These are phyloP conservation scores for Agelaius phoeniceus DNA, from an alignment of 2,113 vertebrate species.

Conservation along the genomic window DNA sequence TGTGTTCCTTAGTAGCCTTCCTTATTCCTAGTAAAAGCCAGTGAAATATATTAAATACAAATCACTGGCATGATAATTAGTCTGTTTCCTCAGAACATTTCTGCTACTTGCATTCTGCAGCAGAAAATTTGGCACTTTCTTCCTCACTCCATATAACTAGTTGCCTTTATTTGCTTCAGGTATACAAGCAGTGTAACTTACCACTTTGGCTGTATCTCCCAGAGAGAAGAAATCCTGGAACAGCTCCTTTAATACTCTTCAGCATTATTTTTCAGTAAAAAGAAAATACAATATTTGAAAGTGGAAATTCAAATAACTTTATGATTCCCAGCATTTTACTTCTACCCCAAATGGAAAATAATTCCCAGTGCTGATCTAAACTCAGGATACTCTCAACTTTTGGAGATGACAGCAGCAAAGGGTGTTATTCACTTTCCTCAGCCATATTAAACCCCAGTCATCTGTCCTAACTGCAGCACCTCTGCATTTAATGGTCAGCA, in stretches of 20 bases:
- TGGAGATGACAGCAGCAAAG: not conserved
- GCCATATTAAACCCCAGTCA: not conserved
- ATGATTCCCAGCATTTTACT: not conserved
- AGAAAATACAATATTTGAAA: not conserved
- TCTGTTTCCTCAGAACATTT: not conserved
- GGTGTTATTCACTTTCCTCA: not conserved
- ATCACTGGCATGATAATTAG: not conserved
- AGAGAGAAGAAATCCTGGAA: not conserved
- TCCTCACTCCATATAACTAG: not conserved
- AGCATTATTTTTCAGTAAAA: not conserved
- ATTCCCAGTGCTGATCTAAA: not conserved
- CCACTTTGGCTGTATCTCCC: not conserved
- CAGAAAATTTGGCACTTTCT: not conserved
- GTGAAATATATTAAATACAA: not conserved
- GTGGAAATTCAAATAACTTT: not conserved
- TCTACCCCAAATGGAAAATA: not conserved
- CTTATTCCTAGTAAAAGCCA: not conserved
- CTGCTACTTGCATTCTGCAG: not conserved
- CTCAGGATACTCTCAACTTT: not conserved
- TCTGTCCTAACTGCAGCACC: not conserved
- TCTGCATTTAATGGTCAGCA: not conserved
- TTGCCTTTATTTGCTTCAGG: not conserved
- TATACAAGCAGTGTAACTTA: not conserved
- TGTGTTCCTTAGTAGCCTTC: not conserved
- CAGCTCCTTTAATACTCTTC: not conserved